Base-by-base conservation (phyloP, 2,888 invertebrate species). In the Parapristionchus giblindavisi region DNA sequence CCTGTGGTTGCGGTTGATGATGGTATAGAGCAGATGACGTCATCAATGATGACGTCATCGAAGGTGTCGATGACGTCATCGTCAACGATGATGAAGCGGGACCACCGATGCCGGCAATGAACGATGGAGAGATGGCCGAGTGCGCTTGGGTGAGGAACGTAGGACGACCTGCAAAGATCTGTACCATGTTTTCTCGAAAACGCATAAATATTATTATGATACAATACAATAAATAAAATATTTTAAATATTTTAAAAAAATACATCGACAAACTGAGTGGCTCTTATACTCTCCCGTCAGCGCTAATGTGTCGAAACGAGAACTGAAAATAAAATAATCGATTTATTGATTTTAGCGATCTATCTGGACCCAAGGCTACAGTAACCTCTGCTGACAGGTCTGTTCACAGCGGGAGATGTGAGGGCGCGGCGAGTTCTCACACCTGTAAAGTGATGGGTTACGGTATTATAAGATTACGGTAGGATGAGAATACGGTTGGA, bases 341-440 rank as follows among this genome's bases (percentile, higher is more conserved):
- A n/a, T n/a, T n/a, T n/a, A n/a, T n/a, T n/a, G n/a, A n/a, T n/a
- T n/a, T 38, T 27, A 63, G 27, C 3, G 21, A 4, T 38, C 61
- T 36, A 8, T 38, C n/a, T n/a, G 4, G 21, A 21, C 27, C 40
- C 17, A 63, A 38, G 27, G 63, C 21, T 40, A 43, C 43, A 8
- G 11, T 43, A 27, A 65, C 63, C 63, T 65, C 63, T 65, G 63
- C 29, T 65, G 43, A 17, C 63, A 65, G 17, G 63, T 65, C 21
- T 43, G 40, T 32, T 65, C 63, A n/a, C 63, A 65, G 43, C 40
- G 40, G 63, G 63, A 24, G 29, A 65, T 65, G 63, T 65, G 63
- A 2, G 63, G 63, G 3, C 63, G 43, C 21, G 43, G 63, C 5
- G 43, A 40, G 27, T 27, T 17, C 27, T 29, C 43, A 36, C 63